Conservation (phyloP, 2,113 vertebrate species). For the Eurystomus gularis region DNA sequence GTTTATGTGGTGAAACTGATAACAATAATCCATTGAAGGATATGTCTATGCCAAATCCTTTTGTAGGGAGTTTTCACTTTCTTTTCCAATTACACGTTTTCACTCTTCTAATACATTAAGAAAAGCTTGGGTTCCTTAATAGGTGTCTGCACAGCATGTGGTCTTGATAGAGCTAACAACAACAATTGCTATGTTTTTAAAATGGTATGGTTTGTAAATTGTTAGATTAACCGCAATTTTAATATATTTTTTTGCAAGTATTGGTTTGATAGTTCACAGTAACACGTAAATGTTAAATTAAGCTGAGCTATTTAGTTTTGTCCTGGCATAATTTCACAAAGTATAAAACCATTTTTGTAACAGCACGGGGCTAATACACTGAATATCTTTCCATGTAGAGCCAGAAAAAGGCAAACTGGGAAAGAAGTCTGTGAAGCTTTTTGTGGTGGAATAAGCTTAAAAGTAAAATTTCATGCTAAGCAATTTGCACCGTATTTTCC, state of each 20-base stretch:
- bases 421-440: constrained; percentile 3
- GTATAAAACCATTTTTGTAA: constrained; percentile 66
- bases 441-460: constrained; percentile 35
- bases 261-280: constrained; percentile 48
- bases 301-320: constrained; percentile 60
- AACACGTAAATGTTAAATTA: constrained; percentile 64
- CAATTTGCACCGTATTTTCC: constrained; percentile 21
- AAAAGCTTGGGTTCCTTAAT: constrained; percentile 81
- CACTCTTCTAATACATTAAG: constrained; percentile 74
- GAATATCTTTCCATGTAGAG: constrained; percentile 62
- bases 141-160: constrained; percentile 73
- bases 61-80: constrained; percentile 71
- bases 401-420: constrained; percentile 64
- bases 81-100: constrained; percentile 86
- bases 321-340: constrained; percentile 80
- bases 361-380: constrained; percentile 59
- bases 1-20: neutral
- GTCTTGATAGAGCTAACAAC: constrained; percentile 69
- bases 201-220: constrained; percentile 86
- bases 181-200: constrained; percentile 74
- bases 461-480: constrained; percentile 49
- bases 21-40: constrained; percentile 7
- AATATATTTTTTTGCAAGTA: constrained; percentile 69
- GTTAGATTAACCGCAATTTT: constrained; percentile 87
- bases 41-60: constrained; percentile 43